Conservation (phyloP, 1,140 invertebrate genomes). For the Drosophila aff. region DNA sequence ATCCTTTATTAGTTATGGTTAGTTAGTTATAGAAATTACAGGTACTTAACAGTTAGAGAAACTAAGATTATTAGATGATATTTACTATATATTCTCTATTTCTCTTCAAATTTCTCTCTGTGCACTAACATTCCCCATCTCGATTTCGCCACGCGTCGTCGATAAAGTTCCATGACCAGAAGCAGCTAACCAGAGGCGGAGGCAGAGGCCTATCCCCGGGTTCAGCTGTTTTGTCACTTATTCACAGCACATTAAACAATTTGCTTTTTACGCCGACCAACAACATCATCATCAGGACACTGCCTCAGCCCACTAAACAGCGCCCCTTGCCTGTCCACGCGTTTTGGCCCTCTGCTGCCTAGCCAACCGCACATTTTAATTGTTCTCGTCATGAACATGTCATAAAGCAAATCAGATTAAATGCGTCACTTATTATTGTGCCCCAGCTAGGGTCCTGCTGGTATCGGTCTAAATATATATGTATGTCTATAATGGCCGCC, state of each 20-base stretch:
- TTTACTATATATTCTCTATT: no score
- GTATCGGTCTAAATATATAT: constrained; percentile 35
- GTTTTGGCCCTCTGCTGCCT: constrained; percentile 62
- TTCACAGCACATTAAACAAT: constrained; percentile 84
- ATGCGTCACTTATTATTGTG: constrained; percentile 83
- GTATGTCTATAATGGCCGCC: constrained; percentile 21
- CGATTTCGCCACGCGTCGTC: constrained; percentile 54
- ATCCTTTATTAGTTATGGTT: no score
- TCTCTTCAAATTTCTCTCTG: neutral
- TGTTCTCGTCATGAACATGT: constrained; percentile 83
- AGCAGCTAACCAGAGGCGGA: constrained; percentile 19
- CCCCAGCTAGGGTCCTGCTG: constrained; percentile 42
- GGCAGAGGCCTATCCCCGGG: constrained; percentile 42
- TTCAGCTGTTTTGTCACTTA: constrained; percentile 82
- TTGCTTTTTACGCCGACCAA: constrained; percentile 81
- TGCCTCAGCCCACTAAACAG: constrained; percentile 5
- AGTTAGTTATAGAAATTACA: no score
- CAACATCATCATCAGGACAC: constrained; percentile 59
- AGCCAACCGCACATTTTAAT: constrained; percentile 83
- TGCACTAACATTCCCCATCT: constrained; percentile 14
- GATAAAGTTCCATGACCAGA: constrained; percentile 69
- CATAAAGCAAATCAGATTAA: constrained; percentile 84
- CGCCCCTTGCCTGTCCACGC: neutral
- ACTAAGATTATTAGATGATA: no score
- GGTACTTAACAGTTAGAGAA: no score